phyloP scores from a whole-genome alignment of 2,888 invertebrate species.

The Mantis religiosa region DNA sequence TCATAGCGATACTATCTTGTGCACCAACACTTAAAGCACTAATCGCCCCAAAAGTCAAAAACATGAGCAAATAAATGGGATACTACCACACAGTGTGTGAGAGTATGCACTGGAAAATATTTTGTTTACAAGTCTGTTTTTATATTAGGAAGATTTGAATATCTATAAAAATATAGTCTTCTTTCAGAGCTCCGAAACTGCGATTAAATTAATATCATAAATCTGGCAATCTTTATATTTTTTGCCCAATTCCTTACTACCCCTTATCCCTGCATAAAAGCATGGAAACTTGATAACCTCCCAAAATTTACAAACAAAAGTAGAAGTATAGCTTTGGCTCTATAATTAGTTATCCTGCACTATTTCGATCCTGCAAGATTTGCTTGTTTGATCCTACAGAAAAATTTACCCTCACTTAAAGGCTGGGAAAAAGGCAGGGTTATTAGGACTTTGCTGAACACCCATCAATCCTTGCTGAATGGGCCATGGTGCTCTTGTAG shows the following conservation, averaged over 20 bases:
- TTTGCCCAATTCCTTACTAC: neutral
- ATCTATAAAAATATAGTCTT: neutral
- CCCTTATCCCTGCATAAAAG: neutral
- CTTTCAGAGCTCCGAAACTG: neutral
- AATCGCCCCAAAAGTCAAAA: neutral
- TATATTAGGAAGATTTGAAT: neutral
- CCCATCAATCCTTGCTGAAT: neutral
- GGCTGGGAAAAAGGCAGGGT: conserved; percentile 21
- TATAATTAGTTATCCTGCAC: neutral
- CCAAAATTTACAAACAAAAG: neutral
- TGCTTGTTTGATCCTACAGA: neutral
- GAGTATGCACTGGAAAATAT: neutral
- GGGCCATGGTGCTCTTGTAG: neutral
- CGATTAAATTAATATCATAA: neutral
- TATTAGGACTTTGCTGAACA: neutral
- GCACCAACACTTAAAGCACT: neutral
- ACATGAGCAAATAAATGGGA: neutral
- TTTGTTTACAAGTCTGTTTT: neutral
- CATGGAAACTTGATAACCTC: neutral
- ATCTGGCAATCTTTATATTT: neutral
- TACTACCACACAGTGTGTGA: neutral
- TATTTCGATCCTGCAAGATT: neutral
- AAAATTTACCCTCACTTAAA: conserved; percentile 21
- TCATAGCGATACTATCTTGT: neutral
- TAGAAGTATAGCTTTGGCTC: neutral